phyloP scores from a whole-genome alignment of 2,888 invertebrate species.

The Aelia acuminata region DNA sequence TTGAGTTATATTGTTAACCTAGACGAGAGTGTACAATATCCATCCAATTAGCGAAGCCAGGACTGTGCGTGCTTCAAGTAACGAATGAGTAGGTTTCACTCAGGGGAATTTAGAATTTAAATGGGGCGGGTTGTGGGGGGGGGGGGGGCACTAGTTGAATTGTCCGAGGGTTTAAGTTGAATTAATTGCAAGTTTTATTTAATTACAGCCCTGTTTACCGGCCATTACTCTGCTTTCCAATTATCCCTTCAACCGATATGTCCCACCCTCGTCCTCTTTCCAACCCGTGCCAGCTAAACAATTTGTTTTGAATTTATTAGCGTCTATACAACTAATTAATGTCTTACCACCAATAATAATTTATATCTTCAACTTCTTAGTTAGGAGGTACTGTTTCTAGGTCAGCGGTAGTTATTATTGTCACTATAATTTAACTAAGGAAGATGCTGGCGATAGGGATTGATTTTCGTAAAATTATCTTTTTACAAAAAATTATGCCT shows the following conservation, averaged over 20 bases:
- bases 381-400: too few species aligned
- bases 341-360: too few species aligned
- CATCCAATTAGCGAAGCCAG: not conserved
- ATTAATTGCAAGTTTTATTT: constrained; percentile 45
- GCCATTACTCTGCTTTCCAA: constrained; percentile 15
- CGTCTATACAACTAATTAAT: too few species aligned
- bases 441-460: too few species aligned
- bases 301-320: not conserved
- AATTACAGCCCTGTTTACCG: constrained; percentile 42
- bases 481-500: too few species aligned
- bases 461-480: too few species aligned
- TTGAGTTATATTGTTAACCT: not conserved
- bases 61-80: not conserved
- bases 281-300: not conserved
- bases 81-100: not conserved
- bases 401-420: too few species aligned
- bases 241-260: not conserved
- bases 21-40: not conserved
- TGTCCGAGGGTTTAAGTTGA: constrained; percentile 30
- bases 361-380: too few species aligned
- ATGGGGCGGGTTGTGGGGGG: too few species aligned
- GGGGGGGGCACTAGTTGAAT: not conserved
- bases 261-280: not conserved
- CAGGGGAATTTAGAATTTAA: not conserved
- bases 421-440: too few species aligned